phyloP scores from a whole-genome alignment of 2,113 vertebrate genomes.

The Oryzias melastigma region DNA sequence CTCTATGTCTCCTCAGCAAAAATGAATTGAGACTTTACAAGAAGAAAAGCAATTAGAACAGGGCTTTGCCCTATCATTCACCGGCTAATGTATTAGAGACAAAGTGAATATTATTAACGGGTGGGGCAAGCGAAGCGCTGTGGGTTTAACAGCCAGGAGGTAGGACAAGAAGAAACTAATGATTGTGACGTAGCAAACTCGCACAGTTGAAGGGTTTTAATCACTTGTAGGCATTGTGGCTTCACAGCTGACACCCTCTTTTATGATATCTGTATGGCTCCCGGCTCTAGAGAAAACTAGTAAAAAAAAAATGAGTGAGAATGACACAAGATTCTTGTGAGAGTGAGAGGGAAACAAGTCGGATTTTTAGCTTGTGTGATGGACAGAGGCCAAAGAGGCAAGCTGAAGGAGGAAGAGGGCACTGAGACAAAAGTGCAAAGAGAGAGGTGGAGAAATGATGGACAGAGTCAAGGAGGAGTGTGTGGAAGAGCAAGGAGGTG shows the following conservation, averaged over 20 bases:
- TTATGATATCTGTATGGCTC: slow-evolving; percentile 63
- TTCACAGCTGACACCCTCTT: slow-evolving; percentile 62
- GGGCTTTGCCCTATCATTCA: slow-evolving; percentile 75
- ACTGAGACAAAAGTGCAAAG: slow-evolving; percentile 38
- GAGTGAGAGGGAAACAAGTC: slow-evolving; percentile 36
- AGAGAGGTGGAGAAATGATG: slow-evolving; percentile 58
- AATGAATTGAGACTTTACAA: slow-evolving; percentile 79
- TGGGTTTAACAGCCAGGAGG: slow-evolving; percentile 71
- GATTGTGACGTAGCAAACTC: slow-evolving; percentile 73
- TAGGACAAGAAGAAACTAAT: slow-evolving; percentile 72
- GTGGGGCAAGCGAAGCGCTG: slow-evolving; percentile 55
- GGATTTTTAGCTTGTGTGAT: slow-evolving; percentile 21
- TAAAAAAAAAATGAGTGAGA: slow-evolving; percentile 39
- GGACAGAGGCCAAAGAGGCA: slow-evolving; percentile 50
- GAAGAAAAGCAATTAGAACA: slow-evolving; percentile 79
- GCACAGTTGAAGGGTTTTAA: slow-evolving; percentile 73
- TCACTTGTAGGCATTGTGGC: slow-evolving; percentile 73
- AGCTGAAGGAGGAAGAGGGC: slow-evolving; percentile 25
- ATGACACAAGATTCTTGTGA: slow-evolving; percentile 50
- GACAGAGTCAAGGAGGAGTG: slow-evolving; percentile 67
- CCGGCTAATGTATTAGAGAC: slow-evolving; percentile 76
- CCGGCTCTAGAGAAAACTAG: slow-evolving; percentile 34
- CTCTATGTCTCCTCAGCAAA: slow-evolving; percentile 71
- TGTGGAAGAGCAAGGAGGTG: slow-evolving; percentile 62
- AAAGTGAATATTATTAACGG: slow-evolving; percentile 73